Percentiles rank a stretch among this genome's conserved stretches.
phyloP scores from a whole-genome alignment of 2,888 invertebrate species.

The Phasia obesa region DNA sequence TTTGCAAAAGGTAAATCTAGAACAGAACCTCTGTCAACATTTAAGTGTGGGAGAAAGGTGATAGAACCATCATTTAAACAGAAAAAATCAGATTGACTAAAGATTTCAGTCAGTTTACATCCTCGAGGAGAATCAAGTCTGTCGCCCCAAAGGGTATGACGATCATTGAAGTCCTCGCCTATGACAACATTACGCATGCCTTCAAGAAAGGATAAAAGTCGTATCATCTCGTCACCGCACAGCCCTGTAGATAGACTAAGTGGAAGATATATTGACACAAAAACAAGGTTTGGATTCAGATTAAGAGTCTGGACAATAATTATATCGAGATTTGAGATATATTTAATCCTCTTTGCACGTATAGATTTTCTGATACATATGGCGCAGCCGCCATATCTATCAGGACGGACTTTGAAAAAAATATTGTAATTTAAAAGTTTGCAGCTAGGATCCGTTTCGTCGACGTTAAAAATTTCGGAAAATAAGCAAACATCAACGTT shows the following conservation, averaged over 20 bases:
- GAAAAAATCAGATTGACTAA: constrained; percentile 5
- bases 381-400: too few relatives aligned
- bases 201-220: constrained; percentile 18
- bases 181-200: constrained; percentile 1
- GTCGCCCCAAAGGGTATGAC: constrained; percentile 17
- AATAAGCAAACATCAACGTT: constrained; percentile 13
- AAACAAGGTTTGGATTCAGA: neutral
- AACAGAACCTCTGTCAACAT: neutral
- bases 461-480: too few relatives aligned
- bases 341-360: neutral
- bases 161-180: constrained; percentile 17
- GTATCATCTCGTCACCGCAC: neutral
- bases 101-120: neutral
- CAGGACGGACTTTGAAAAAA: constrained; percentile 1
- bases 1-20: constrained; percentile 8
- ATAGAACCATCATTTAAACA: too few relatives aligned
- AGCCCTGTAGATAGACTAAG: neutral
- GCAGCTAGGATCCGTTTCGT: too few relatives aligned
- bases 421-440: neutral
- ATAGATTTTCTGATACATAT: constrained; percentile 5
- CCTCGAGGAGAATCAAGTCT: neutral
- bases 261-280: constrained; percentile 21
- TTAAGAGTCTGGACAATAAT: neutral
- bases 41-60: neutral
- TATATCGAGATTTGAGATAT: neutral